Base-by-base conservation (phyloP, 2,888 invertebrate genomes). In the Agrotis segetum region DNA sequence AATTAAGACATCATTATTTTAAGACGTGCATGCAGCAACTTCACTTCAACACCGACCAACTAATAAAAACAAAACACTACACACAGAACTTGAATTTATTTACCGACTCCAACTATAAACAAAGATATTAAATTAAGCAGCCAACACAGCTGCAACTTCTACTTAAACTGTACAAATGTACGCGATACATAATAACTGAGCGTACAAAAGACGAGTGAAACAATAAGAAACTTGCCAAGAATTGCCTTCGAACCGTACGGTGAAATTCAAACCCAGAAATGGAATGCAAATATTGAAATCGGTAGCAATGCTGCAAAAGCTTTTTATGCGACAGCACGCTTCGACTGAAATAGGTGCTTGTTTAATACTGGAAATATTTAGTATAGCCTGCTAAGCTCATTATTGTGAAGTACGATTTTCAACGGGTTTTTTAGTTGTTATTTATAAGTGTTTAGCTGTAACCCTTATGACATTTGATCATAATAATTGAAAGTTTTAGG, bases 261-360 rank as follows among this genome's bases (percentile, higher is more conserved):
- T 75, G 77, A 73, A 91, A 91, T 90, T 89, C 89, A 90, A 79
- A 89, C 88, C 90, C 89, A 90, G 93, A 92, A 94, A 94, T 94
- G 92, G 91, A 94, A 94, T 92, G 92, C 92, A 94, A 95, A 94
- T 94, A 94, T 93, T 94, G 93, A 90, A 93, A 91, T 88, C 89
- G 87, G 87, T 88, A 86, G 88, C 90, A 86, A 87, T 89, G 90
- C 89, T 88, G 88, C 87, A 53, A 64, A 89, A 89, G 91, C 90
- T 93, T 93, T 94, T 94, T 94, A 94, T 94, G 93, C 93, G 85
- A 87, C 75, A 79, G 90, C 93, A 93, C 93, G 93, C 86, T 86
- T 88, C 83, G 87, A 89, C 88, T 89, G 88, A 90, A 89, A 89
- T 86, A 81, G 59, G 61, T 70, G 77, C 72, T 66, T 77, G 79